Base-by-base conservation (phyloP, 2,888 invertebrate species). In the Graphium colonna region DNA sequence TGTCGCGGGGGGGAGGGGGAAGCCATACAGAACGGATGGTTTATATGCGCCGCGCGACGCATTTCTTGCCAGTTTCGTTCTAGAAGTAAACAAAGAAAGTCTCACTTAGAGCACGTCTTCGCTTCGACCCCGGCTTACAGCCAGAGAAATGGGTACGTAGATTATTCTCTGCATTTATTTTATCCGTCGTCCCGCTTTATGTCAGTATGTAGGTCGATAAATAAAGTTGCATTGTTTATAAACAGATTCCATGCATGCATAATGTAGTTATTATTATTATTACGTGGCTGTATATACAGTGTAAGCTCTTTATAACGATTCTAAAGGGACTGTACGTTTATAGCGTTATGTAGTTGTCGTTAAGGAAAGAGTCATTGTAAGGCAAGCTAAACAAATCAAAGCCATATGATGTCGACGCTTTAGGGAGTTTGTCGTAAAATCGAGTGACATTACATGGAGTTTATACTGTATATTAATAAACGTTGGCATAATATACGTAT, bases 111-210 rank as follows among this genome's bases (percentile, higher is more conserved):
- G 71, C 64, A 69, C 70, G 69, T 64, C 58, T 51, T 51, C 48
- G 59, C 55, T 61, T 60, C 56, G 56, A 57, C 60, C 47, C 53
- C 62, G 76, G 79, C 77, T 79, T 68, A 58, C 63, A 64, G 68
- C 78, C 79, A 75, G 73, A 59, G 62, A 57, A 60, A 85, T 85
- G 84, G 83, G 85, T 86, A 83, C 63, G 85, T 85, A 65, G 48
- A 68, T 63, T 51, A 45, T 59, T 50, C 2, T 12, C 4, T 43
- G 7, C 2, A 26, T 43, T 31, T 44, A 15, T 31, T 16, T n/a
- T 17, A 17, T n/a, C 31, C n/a, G 31, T 15, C 9, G 28, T 16
- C 17, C 8, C 33, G 10, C 9, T 33, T 9, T n/a, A n/a, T 3
- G 10, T 9, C 3, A 33, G n/a, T n/a, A n/a, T n/a, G n/a, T 9